Percentiles rank a stretch among this genome's conserved stretches.
Evolutionary conservation across 2,113 vertebrate genomes (phyloP).

Genomic region (Protomyctophum bolini): DNA sequence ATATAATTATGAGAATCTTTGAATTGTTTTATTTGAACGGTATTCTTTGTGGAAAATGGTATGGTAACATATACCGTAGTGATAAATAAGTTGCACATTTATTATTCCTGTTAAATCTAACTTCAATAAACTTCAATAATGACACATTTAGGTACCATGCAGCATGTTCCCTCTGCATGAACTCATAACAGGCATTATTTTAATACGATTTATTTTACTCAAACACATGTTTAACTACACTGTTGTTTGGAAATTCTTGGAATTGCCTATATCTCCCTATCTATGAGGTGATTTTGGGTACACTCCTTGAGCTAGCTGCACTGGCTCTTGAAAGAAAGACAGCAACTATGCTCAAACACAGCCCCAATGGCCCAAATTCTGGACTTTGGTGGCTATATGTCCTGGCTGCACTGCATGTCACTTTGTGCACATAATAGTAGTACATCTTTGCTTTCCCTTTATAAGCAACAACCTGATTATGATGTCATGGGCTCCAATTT

Average conservation of each 20-base stretch:
- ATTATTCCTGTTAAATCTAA: too few species aligned
- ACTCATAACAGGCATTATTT: neutral
- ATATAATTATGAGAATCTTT: neutral
- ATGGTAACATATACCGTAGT: too few species aligned
- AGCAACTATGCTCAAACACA: neutral
- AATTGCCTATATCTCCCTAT: neutral
- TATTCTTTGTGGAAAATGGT: too few species aligned
- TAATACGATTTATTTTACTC: neutral
- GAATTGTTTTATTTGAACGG: too few species aligned
- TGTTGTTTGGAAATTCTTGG: neutral
- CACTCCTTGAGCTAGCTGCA: neutral
- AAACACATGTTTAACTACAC: neutral
- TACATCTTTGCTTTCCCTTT: too few species aligned
- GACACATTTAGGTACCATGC: too few species aligned
- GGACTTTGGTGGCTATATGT: neutral
- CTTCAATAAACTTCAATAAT: too few species aligned
- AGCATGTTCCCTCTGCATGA: neutral
- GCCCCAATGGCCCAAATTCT: constrained; percentile 18
- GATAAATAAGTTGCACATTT: too few species aligned
- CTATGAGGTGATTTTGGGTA: neutral
- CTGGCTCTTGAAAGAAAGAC: neutral
- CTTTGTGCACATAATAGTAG: too few species aligned
- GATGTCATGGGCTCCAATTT: too few species aligned
- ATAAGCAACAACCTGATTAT: too few species aligned
- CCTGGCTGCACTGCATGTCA: too few species aligned